Evolutionary conservation across 92 coral and sea anemone species (phyloP), one percentile per base, ranked within the genome.

Genomic region (Chrysogorgia sp.): DNA sequence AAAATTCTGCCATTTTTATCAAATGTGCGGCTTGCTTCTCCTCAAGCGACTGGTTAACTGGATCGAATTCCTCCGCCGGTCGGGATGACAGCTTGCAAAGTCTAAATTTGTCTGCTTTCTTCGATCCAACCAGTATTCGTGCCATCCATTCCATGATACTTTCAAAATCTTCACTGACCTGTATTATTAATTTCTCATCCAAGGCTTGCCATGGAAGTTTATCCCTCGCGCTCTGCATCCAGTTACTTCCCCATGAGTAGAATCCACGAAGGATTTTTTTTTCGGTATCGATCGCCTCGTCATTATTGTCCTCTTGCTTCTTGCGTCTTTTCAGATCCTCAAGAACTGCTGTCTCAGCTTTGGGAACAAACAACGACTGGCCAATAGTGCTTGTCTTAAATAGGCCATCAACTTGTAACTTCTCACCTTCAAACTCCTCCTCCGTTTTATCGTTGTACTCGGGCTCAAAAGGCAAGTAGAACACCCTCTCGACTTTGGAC

Each of bases 391-490:
- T 82, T 34, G 85, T 74, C 25, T 82, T 55, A 48, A 59, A 75
- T 34, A 92, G 74, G 34, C 71, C 76, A 7, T 90, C 97, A 29
- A 69, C 82, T 66, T 63, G 63, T 15, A 40, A 61, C 57, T 56
- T 40, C 22, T 88, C 72, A 33, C 40, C 56, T 21, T 14, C 34
- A 20, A 40, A 40, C 12, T 67, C 26, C 57, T 92, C 94, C 37
- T 33, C 72, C 26, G 57, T 26, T 19, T 41, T 79, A 26, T 29
- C 48, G 15, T 71, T 49, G 32, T 35, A 69, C 68, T 92, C 97
- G 14, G 96, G 96, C 70, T 90, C 89, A 20, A 90, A 72, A 14
- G 97, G 97, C 63, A 92, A 64, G 71, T 83, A 92, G 77, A 81
- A 90, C 2, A 92, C 91, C 63, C 89, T 83, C 25, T 81, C 53